phyloP scores from a whole-genome alignment of 1,140 invertebrate genomes.

The Bicyclus anynana region DNA sequence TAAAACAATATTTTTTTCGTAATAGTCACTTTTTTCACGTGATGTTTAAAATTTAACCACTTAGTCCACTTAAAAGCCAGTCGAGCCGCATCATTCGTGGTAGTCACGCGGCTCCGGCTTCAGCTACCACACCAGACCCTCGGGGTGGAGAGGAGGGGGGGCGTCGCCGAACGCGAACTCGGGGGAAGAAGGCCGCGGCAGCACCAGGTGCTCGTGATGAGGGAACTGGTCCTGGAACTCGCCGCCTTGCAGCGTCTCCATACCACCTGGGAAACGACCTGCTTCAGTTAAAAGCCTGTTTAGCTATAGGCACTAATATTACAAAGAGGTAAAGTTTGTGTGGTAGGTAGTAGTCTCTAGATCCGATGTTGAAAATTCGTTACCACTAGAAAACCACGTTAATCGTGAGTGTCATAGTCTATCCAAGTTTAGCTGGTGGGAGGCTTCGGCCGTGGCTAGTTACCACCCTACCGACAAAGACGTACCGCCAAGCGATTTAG shows the following conservation, averaged over 20 bases:
- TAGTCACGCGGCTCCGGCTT: slow-evolving; percentile 78
- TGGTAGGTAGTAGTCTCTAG: no score
- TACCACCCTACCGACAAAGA: no score
- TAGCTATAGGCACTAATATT: no score
- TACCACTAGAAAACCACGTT: no score
- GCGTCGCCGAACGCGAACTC: slow-evolving; percentile 74
- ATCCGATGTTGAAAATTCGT: no score
- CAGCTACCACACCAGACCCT: slow-evolving; percentile 77
- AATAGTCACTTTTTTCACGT: slow-evolving; percentile 19
- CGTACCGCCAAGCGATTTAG: no score
- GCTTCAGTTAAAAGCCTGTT: slow-evolving; percentile 54
- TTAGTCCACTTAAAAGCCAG: slow-evolving; percentile 64
- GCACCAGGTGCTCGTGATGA: slow-evolving; percentile 68
- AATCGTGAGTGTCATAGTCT: no score
- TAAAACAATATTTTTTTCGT: slow-evolving; percentile 2
- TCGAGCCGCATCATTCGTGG: slow-evolving; percentile 77
- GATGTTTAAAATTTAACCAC: slow-evolving; percentile 16
- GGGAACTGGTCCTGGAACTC: slow-evolving; percentile 71
- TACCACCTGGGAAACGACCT: slow-evolving; percentile 74
- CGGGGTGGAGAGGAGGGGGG: slow-evolving; percentile 68
- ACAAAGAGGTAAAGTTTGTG: no score
- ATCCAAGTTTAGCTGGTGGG: no score
- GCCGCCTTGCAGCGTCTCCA: slow-evolving; percentile 67
- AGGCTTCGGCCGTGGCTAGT: no score
- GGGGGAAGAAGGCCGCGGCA: slow-evolving; percentile 66